Evolutionary conservation across 2,113 vertebrate genomes (phyloP).

Genomic region (Gnathonemus longibarbis): DNA sequence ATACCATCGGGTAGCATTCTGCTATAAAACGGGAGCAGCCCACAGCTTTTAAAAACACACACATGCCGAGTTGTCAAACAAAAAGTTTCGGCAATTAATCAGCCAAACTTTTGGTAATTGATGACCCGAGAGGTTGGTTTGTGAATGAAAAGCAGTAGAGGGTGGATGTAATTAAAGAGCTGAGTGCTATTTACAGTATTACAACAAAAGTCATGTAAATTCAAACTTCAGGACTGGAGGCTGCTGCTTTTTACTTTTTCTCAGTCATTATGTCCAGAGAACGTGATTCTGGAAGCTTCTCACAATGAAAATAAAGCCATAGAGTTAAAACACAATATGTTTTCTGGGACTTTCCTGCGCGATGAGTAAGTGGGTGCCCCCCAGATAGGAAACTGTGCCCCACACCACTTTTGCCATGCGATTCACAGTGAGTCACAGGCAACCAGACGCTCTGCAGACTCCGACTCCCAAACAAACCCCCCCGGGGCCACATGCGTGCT

Average conservation of each 20-base stretch:
- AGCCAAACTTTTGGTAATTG: background rate
- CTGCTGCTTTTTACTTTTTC: background rate
- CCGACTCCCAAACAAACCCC: background rate
- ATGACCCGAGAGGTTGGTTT: background rate
- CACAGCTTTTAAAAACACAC: background rate
- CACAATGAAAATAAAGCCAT: background rate
- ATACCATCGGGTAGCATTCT: slow-evolving; percentile 2
- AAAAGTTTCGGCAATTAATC: background rate
- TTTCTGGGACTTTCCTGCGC: slow-evolving; percentile 1
- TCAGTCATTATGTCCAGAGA: background rate
- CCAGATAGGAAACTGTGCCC: background rate
- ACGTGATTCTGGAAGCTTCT: background rate
- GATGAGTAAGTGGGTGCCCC: background rate
- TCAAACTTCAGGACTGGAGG: background rate
- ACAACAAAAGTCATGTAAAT: background rate
- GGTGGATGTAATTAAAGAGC: background rate
- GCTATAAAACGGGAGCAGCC: background rate
- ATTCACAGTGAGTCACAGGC: background rate
- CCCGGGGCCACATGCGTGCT: slow-evolving; percentile 3
- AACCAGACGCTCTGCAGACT: background rate
- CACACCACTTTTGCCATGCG: background rate
- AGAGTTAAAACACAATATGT: background rate
- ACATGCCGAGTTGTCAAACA: slow-evolving; percentile 5
- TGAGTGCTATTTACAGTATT: background rate
- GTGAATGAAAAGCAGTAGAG: background rate